Conservation (phyloP, 2,113 vertebrate genomes). For the Myrmecophaga tridactyla region DNA sequence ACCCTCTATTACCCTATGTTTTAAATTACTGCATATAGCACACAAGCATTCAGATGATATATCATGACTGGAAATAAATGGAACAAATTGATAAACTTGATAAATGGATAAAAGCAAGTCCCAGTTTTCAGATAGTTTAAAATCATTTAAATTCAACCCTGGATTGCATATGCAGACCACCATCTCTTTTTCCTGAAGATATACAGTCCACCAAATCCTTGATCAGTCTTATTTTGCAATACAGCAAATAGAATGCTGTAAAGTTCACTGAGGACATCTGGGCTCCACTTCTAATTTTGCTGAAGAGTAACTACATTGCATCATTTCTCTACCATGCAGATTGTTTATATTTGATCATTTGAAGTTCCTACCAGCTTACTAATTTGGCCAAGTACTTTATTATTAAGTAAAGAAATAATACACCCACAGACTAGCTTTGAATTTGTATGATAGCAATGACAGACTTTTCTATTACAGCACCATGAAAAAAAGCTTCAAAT, state of each 20-base stretch:
- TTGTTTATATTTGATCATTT: not conserved
- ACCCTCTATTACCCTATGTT: not conserved
- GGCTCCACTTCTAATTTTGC: not conserved
- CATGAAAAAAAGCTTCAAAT: not conserved
- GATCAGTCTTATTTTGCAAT: not conserved
- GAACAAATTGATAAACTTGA: not conserved
- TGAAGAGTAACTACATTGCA: not conserved
- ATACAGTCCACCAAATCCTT: not conserved
- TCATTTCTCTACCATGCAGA: not conserved
- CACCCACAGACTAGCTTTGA: not conserved
- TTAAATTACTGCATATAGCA: not conserved
- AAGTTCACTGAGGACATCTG: not conserved
- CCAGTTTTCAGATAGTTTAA: not conserved
- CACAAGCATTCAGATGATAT: not conserved
- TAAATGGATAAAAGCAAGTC: not conserved
- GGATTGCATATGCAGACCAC: not conserved
- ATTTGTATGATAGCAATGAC: not conserved
- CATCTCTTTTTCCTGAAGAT: no score
- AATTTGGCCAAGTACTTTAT: not conserved
- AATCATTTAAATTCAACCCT: slow-evolving; percentile 35
- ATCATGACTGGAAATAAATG: slow-evolving; percentile 10
- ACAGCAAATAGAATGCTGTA: not conserved
- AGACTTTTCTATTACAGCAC: not conserved
- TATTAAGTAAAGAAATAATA: not conserved
- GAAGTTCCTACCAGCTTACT: not conserved